These are phyloP conservation scores for Salminus brasiliensis DNA, from an alignment of 2,113 vertebrate genomes.

Conservation along the genomic window DNA sequence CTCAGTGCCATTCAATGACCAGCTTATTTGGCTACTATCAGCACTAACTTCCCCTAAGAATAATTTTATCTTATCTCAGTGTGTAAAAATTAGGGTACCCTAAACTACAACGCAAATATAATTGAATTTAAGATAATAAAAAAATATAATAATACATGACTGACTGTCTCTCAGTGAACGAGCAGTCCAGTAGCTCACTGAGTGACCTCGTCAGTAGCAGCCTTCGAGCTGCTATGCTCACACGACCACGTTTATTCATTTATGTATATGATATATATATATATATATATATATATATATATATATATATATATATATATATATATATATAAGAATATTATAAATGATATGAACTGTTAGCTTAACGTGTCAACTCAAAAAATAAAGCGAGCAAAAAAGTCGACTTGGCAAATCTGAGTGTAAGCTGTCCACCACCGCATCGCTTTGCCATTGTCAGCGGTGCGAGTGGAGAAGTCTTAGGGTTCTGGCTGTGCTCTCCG, in stretches of 20 bases:
- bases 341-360: not conserved
- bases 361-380: not conserved
- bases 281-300: too few relatives aligned
- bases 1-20: too few relatives aligned
- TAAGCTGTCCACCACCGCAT: not conserved
- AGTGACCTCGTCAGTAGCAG: not conserved
- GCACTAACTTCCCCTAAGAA: not conserved
- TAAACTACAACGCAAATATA: too few relatives aligned
- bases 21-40: constrained; percentile 20
- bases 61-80: not conserved
- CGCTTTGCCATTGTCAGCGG: not conserved
- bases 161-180: not conserved
- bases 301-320: too few relatives aligned
- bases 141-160: not conserved
- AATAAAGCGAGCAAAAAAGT: constrained; percentile 12
- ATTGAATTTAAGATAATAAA: not conserved
- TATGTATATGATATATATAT: too few relatives aligned
- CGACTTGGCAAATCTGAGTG: not conserved
- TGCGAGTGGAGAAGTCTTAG: constrained; percentile 9
- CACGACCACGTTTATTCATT: not conserved
- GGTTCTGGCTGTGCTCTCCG: constrained; percentile 28
- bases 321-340: not conserved
- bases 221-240: not conserved
- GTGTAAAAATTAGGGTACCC: too few relatives aligned
- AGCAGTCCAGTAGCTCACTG: not conserved